Evolutionary conservation across 2,113 vertebrate genomes (phyloP).

Genomic region (Columba livia): DNA sequence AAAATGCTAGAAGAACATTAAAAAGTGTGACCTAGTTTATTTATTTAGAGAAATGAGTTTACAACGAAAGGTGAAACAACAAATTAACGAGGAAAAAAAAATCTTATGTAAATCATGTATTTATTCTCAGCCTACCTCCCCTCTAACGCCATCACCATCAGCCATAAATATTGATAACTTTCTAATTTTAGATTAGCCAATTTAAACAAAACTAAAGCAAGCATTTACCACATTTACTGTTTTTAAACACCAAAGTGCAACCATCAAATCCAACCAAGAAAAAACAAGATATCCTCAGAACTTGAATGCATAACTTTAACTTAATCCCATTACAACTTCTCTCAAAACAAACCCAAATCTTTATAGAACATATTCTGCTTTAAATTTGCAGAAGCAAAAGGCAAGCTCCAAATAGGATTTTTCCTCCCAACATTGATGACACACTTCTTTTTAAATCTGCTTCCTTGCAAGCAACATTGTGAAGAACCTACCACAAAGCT

Average conservation of each 20-base stretch:
- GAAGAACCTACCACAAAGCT: neutral
- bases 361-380: neutral
- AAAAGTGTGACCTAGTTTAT: conserved; percentile 10
- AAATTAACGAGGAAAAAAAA: neutral
- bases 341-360: neutral
- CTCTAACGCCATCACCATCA: neutral
- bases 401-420: neutral
- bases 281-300: neutral
- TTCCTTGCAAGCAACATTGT: neutral
- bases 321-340: neutral
- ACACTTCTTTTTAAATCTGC: neutral
- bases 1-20: neutral
- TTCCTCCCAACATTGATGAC: neutral
- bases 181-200: conserved; percentile 35
- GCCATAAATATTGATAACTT: neutral
- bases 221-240: neutral
- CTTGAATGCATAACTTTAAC: neutral
- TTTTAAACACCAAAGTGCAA: neutral
- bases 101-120: neutral
- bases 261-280: neutral
- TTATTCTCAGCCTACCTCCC: neutral
- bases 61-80: neutral
- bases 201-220: conserved; percentile 12
- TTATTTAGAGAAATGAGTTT: neutral
- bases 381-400: neutral